Evolutionary conservation across 2,888 invertebrate genomes (phyloP), one percentile per base, ranked within the genome.

Genomic region (Cryptocheilus praepositus): DNA sequence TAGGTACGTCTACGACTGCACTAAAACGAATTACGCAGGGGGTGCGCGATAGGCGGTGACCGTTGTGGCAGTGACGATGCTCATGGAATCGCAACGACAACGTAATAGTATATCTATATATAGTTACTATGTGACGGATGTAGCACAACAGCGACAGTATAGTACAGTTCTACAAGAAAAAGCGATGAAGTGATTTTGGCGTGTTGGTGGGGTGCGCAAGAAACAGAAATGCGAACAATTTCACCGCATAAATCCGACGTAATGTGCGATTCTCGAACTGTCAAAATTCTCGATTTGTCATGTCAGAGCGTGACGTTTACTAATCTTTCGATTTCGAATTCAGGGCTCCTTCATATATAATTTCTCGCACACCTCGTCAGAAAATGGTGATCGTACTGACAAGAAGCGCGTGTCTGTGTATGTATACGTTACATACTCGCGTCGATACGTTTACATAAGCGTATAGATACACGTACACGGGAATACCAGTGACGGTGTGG

Each of bases 21-120:
- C 74, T 77, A 77, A 60, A 64, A 64, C 63, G 74, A 53, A 77
- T 72, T 67, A 64, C 61, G 67, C 62, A 49, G 67, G 61, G 70
- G 43, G 67, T 64, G 67, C 53, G 53, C 21, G 53, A 22, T 19
- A 53, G 22, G 53, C 15, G 25, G 13, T 53, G 21, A 15, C 4
- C 22, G 16, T 21, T 25, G 53, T 36, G 51, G 22, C 16, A 13
- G 45, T 59, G 49, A 49, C 49, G 49, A 49, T 49, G 49, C 49
- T 49, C 49, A 18, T 49, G 49, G 49, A 49, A 49, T 49, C n/a
- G 49, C 49, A 49, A 49, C 49, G 18, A 49, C 49, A 49, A n/a
- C 49, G 49, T n/a, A 49, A 49, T 49, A 49, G 49, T 49, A 11
- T 49, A 49, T 49, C 4, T 36, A 36, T 36, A 36, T 36, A 53